Conservation (phyloP, 2,113 vertebrate genomes). For the Petrocephalus microphthalmus region DNA sequence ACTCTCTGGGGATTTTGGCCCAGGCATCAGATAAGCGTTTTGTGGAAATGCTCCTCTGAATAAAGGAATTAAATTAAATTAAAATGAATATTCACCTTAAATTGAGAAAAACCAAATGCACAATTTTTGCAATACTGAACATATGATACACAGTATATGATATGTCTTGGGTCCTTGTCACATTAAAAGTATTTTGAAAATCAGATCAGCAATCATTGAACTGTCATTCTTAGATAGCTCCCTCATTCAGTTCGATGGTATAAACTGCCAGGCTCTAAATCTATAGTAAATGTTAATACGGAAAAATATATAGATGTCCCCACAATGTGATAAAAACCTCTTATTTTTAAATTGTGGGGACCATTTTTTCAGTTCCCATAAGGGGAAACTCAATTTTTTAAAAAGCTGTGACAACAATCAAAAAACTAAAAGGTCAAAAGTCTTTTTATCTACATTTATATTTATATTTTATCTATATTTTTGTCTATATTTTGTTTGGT, state of each 20-base stretch:
- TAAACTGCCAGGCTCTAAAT: neutral
- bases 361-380: too few relatives aligned
- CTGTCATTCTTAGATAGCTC: neutral
- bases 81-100: neutral
- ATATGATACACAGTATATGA: neutral
- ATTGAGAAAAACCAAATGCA: neutral
- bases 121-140: neutral
- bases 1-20: neutral
- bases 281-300: neutral
- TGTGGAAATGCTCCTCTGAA: neutral
- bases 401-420: too few relatives aligned
- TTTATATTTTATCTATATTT: too few relatives aligned
- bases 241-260: neutral
- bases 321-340: too few relatives aligned
- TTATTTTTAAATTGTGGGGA: too few relatives aligned
- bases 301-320: too few relatives aligned
- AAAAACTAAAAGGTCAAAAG: too few relatives aligned
- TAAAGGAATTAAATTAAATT: neutral
- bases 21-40: neutral
- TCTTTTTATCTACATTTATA: too few relatives aligned
- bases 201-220: neutral
- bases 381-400: too few relatives aligned
- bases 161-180: neutral
- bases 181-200: neutral
- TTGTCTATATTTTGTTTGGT: too few relatives aligned